Evolutionary conservation across 2,888 invertebrate genomes (phyloP), one percentile per base, ranked within the genome.

Genomic region (Drosophila incognita): DNA sequence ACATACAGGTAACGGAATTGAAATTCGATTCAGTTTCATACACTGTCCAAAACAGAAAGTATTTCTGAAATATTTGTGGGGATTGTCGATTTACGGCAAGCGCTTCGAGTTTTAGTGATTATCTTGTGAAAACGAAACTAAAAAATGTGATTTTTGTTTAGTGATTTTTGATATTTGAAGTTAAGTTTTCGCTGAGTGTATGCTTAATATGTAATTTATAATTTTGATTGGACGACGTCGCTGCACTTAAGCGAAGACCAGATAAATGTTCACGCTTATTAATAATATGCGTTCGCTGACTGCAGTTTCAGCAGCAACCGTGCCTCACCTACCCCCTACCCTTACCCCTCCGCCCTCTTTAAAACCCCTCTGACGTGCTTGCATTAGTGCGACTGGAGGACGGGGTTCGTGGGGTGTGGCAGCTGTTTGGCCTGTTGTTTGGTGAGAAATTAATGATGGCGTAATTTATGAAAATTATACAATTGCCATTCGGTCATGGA

Each of bases 401-500:
- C 36, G 35, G 46, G 46, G 46, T 7, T 36, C 21, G 24, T 18
- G 52, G 70, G 77, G 79, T 59, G 82, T 65, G 77, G 61, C 54
- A 33, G 29, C 24, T 38, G 49, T 0, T 15, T 46, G 46, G 24
- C 24, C 36, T 56, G n/a, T 40, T 57, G 57, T 5, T n/a, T 42
- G 48, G 74, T 74, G 64, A 74, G 73, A 83, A 88, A 88, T 85
- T 88, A 85, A 85, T 85, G 88, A 80, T 64, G 88, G 88, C 82
- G 82, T 80, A 86, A 86, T 86, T 85, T 85, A 86, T 86, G 85
- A 85, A 88, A 85, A 88, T 86, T 85, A 82, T 87, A 87, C 87
- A 87, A 85, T 87, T 87, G 87, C 83, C 62, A 21, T 18, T 29
- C 6, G 13, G 56, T 54, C 42, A 49, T 52, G 24, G 31, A 27